Evolutionary conservation across 1,140 invertebrate species (phyloP).

Genomic region (Euura saliciscinereae): DNA sequence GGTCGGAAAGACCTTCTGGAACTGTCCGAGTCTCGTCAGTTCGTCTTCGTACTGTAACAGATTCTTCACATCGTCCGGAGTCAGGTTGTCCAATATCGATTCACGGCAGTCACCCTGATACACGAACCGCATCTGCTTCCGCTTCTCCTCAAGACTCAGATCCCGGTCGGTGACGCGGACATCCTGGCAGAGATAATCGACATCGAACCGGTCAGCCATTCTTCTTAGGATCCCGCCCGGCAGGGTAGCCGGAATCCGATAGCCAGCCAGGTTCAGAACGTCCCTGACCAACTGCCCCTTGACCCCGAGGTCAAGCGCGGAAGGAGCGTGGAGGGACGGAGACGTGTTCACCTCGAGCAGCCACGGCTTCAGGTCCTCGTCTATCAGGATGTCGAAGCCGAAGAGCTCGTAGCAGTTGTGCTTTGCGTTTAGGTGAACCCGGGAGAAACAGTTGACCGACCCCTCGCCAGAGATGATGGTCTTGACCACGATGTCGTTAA

Average conservation of each 20-base stretch:
- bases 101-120: conserved; percentile 68
- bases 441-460: conserved; percentile 69
- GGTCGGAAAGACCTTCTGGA: conserved; percentile 86
- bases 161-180: conserved; percentile 48
- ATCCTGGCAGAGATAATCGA: conserved; percentile 26
- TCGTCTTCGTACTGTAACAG: conserved; percentile 88
- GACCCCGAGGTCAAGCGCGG: conserved; percentile 86
- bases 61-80: conserved; percentile 83
- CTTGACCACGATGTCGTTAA: conserved; percentile 77
- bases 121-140: conserved; percentile 60
- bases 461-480: conserved; percentile 76
- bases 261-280: conserved; percentile 87
- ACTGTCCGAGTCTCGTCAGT: conserved; percentile 70
- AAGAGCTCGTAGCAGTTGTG: conserved; percentile 79
- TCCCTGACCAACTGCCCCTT: conserved; percentile 87
- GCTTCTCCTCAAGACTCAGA: conserved; percentile 49
- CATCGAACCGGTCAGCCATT: conserved; percentile 42
- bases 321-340: conserved; percentile 87
- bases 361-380: conserved; percentile 85
- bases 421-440: conserved; percentile 65
- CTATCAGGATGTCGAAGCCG: conserved; percentile 77
- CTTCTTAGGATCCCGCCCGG: conserved; percentile 42
- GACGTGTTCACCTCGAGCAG: conserved; percentile 94
- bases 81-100: conserved; percentile 73
- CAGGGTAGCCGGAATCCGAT: conserved; percentile 71